Evolutionary conservation across 1,140 invertebrate genomes (phyloP).

Genomic region (Neodiprion virginianus): DNA sequence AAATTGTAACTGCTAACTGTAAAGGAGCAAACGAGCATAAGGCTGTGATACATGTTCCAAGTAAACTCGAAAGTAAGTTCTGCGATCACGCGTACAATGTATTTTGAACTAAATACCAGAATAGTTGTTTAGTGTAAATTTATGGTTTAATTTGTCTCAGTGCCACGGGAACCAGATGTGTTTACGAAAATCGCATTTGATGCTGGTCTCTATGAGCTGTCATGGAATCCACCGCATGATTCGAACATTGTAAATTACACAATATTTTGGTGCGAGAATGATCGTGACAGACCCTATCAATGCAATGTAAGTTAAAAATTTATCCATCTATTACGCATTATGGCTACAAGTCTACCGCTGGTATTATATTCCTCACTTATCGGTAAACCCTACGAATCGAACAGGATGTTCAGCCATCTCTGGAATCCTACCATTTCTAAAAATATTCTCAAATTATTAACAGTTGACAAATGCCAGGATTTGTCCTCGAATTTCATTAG

Average conservation of each 20-base stretch:
- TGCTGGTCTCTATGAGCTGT: slow-evolving; percentile 72
- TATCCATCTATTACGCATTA: no score
- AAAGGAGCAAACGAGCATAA: slow-evolving; percentile 64
- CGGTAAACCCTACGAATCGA: no score
- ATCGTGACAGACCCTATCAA: slow-evolving; percentile 66
- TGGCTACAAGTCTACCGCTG: no score
- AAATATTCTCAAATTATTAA: no score
- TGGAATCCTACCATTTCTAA: no score
- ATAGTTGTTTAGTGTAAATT: neutral
- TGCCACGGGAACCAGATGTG: slow-evolving; percentile 61
- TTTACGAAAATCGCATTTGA: slow-evolving; percentile 75
- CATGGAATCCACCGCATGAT: slow-evolving; percentile 67
- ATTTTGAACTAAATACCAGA: slow-evolving; percentile 13
- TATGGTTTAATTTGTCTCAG: slow-evolving; percentile 44
- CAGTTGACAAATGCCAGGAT: no score
- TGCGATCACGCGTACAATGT: slow-evolving; percentile 19
- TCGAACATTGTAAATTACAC: slow-evolving; percentile 68
- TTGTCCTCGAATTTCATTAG: no score
- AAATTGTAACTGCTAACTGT: slow-evolving; percentile 64
- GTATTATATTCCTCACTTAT: no score
- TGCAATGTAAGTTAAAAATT: slow-evolving; percentile 60
- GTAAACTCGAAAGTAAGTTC: slow-evolving; percentile 62
- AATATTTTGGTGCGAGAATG: slow-evolving; percentile 75
- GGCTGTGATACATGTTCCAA: slow-evolving; percentile 69
- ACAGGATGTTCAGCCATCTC: no score